Evolutionary conservation across 2,113 vertebrate genomes (phyloP).

Genomic region (Pedetes capensis): DNA sequence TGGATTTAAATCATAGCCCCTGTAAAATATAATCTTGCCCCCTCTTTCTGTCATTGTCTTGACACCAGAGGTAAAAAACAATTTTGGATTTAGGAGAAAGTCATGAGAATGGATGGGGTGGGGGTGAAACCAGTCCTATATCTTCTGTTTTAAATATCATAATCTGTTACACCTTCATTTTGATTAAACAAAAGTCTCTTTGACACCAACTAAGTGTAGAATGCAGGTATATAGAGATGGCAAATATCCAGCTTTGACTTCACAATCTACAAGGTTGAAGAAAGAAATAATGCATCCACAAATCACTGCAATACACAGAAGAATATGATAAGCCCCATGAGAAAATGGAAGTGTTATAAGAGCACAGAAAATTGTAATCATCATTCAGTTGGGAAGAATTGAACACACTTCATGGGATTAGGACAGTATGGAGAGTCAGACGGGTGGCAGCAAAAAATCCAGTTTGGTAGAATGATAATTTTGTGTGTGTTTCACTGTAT

Average conservation of each 20-base stretch:
- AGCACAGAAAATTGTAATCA: not conserved
- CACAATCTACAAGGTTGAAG: not conserved
- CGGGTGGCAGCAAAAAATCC: not conserved
- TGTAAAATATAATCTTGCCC: not conserved
- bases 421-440: not conserved
- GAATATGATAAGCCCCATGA: not conserved
- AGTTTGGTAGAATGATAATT: not conserved
- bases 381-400: not conserved
- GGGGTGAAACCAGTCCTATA: not conserved
- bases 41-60: not conserved
- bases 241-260: not conserved
- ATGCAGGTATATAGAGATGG: not conserved
- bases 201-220: not conserved
- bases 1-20: constrained; percentile 3
- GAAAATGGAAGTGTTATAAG: constrained; percentile 5
- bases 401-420: not conserved
- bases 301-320: not conserved
- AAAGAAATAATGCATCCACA: not conserved
- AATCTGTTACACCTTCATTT: not conserved
- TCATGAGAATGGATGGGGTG: not conserved
- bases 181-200: constrained; percentile 3
- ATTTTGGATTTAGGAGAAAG: constrained; percentile 2
- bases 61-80: not conserved
- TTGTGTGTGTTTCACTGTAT: not conserved
- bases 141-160: not conserved